Evolutionary conservation across 1,140 invertebrate species (phyloP).

Genomic region (Chrysopa pallens): DNA sequence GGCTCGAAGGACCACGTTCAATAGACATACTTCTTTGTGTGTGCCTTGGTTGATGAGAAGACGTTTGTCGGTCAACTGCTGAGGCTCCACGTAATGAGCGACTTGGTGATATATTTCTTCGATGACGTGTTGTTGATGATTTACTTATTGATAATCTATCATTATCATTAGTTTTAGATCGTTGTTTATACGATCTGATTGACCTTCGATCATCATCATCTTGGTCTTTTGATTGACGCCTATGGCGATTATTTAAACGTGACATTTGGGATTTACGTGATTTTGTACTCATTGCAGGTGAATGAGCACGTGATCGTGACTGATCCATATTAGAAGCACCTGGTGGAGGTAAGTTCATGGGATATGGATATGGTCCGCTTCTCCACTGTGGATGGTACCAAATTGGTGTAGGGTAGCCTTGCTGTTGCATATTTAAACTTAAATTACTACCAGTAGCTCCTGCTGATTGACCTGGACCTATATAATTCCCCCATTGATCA

Average conservation of each 20-base stretch:
- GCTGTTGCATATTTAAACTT: constrained; percentile 34
- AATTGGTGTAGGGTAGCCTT: constrained; percentile 20
- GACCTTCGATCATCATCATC: constrained; percentile 22
- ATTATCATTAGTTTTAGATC: constrained; percentile 10
- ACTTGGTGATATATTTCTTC: neutral
- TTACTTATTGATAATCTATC: constrained; percentile 2
- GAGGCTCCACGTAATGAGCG: constrained; percentile 1
- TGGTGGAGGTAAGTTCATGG: constrained; percentile 6
- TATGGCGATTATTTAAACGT: constrained; percentile 9
- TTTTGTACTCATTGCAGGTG: constrained; percentile 46
- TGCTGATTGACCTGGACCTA: no score
- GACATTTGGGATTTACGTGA: constrained; percentile 38
- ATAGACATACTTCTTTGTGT: neutral
- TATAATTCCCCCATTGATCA: constrained; percentile 25
- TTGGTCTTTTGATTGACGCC: constrained; percentile 17
- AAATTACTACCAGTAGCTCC: constrained; percentile 36
- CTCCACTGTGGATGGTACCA: constrained; percentile 22
- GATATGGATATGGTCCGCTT: constrained; percentile 18
- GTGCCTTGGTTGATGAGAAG: constrained; percentile 2
- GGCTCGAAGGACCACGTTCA: neutral
- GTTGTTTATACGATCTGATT: constrained; percentile 8
- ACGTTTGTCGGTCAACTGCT: constrained; percentile 13
- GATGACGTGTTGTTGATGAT: constrained; percentile 7
- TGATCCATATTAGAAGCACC: constrained; percentile 21
- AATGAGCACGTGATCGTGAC: constrained; percentile 36